Evolutionary conservation across 2,797 vertebrate genomes (phyloP), one percentile per base, ranked within the genome.

Genomic region (Acridotheres tristis): DNA sequence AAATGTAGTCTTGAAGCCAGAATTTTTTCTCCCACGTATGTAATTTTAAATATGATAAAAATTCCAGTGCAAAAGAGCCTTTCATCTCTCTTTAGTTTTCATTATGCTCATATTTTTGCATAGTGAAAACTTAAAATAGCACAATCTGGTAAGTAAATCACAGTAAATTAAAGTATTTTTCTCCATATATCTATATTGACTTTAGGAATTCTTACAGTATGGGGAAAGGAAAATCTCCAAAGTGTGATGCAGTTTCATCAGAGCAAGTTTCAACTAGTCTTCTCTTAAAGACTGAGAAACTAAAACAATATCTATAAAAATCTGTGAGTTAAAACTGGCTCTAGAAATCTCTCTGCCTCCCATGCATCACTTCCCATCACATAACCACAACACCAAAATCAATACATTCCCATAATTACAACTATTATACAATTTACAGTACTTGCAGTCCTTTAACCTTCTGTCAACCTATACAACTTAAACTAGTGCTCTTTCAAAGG

Each of bases 391-490:
- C 90, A 94, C 30, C 50, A 78, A 85, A 88, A 97, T 96, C 81
- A 91, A 96, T 97, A 79, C 63, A 59, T 77, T 91, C 91, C 81
- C 92, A 90, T 94, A 96, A 97, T 97, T 96, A 95, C 89, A 89
- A 29, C 94, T 95, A 96, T 96, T 97, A 97, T 17, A 88, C 80
- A 83, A 47, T 97, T 97, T 96, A 95, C 53, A 71, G 88, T 83
- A 73, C 80, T 94, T 88, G 86, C 85, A 86, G 95, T 79, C 83
- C 55, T 62, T 97, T 94, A 96, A 97, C 82, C 85, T 93, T 90
- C 92, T 88, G 83, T 90, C 90, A 96, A 92, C 94, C 96, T 92
- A 90, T 87, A 94, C 90, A 90, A 88, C 68, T 82, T 84, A 73
- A 94, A 93, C 16, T 92, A 96, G 94, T 73, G 90, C 88, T 95